Base-by-base conservation (phyloP, 2,797 vertebrate species). In the Macropus fuliginosus region DNA sequence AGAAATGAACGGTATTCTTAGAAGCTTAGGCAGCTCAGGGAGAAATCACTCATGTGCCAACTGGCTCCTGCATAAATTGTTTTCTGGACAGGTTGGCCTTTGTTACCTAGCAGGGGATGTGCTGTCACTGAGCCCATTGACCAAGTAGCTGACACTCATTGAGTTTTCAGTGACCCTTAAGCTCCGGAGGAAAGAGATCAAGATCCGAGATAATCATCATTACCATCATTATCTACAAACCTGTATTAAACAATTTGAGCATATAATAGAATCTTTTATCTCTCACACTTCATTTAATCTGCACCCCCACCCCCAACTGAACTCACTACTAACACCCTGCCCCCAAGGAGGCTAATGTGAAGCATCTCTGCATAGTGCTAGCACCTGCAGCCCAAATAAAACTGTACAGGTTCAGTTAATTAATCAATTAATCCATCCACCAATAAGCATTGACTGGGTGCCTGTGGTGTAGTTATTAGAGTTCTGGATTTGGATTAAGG, bases 31-130 rank as follows among this genome's bases (percentile, higher is more conserved):
- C 55, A 40, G 92, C 93, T 96, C 40, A 56, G 74, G 92, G 92
- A 94, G 91, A 95, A 97, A 96, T 93, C 91, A 91, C 91, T 95
- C 66, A 31, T 87, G 81, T 27, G 96, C 92, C 92, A 59, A 93
- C 81, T 55, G 28, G 62, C 56, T 96, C 52, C 56, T 93, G 93
- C 91, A 93, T 91, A 92, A 94, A 52, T 97, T 89, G 55, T 94
- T 95, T 34, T 96, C 90, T 94, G 95, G 91, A 94, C 89, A 93
- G 57, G 31, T 46, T 89, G 91, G 91, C 89, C 93, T 89, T 95
- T 95, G 94, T 94, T 50, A 89, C 56, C 93, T 92, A 96, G 74
- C 81, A 94, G 74, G 90, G 56, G 31, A 0, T 54, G 52, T 6
- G 29, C 56, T 92, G 55, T 59, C 92, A 96, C 66, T 57, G 89